Base-by-base conservation (phyloP, 2,888 invertebrate species). In the Rosalia funebris region DNA sequence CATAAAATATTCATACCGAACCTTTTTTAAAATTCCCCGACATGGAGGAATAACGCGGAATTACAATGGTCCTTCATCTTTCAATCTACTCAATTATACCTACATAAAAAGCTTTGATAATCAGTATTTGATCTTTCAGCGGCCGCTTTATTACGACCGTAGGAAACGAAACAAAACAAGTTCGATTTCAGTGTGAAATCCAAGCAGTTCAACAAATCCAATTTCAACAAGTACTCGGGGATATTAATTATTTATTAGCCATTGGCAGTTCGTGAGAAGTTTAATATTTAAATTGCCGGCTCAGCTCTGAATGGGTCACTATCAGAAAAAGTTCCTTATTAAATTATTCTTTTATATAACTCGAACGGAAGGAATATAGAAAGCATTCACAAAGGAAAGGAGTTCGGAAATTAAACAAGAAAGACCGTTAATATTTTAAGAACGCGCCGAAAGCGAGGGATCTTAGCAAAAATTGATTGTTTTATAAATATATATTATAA, bases 231-330 rank as follows among this genome's bases (percentile, higher is more conserved):
- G 42, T 32, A 42, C 17, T 42, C 19, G 5, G n/a, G 32, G 25
- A 41, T 25, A 42, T 53, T 53, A 53, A 53, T 53, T 53, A 53
- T 53, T 41, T 53, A 53, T 42, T 53, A 17, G 31, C 32, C 14
- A 53, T 53, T 42, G 53, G 37, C 32, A 32, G 32, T 47, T 34
- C 34, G 34, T n/a, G 16, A 45, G 32, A 42, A 42, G 31, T 53
- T 53, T 32, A 42, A 53, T 53, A 53, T 42, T 53, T 50, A 50
- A 50, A 50, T 41, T 39, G 39, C 39, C 25, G 25, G 25, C 11
- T 50, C 11, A 7, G n/a, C 25, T 5, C n/a, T 15, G 12, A 42
- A 25, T 11, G 32, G 32, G 42, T 53, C 41, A 39, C 25, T 16
- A 25, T 34, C 10, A 41, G 11, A 41, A 15, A 37, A 11, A 39